Evolutionary conservation across 2,888 invertebrate genomes (phyloP), one percentile per base, ranked within the genome.

Genomic region (Sphaerophoria rueppellii): DNA sequence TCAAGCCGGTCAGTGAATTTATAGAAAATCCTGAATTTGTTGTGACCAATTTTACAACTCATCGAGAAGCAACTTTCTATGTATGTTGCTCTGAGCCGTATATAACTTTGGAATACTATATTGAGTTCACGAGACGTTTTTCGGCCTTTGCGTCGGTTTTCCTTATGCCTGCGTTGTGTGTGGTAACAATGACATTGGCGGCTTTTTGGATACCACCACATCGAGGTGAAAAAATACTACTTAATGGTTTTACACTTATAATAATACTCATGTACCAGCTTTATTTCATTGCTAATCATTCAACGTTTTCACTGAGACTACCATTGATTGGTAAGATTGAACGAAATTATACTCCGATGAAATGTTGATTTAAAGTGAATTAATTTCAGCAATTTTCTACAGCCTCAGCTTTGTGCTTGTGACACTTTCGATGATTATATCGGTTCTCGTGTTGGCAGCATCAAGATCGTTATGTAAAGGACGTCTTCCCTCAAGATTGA

Each of bases 151-250:
- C 91, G 76, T 92, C 93, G 1, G 90, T 94, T 11, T 92, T 94
- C 65, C 90, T 94, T 9, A 92, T 93, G 32, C 94, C 94, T 5
- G 93, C 94, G 1, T 65, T 90, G 93, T 94, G 93, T 58, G 92
- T 95, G 52, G 93, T 94, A 6, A 89, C 94, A 35, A 89, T 95
- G 88, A 94, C 93, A 0, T 89, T 95, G 76, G 89, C 93, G 34
- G 92, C 92, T 6, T 94, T 95, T 88, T 94, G 93, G 93, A 88
- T 95, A 58, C 94, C 94, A 6, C 93, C 94, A 0, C 92, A 93
- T 82, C 93, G 94, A 52, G 93, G 93, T 4, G 94, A 94, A 88
- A 95, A 94, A 89, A 91, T 95, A 35, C 90, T 93, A 16, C 87
- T 95, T 11, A 94, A 93, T 85, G 93, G 93, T 9, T 91, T 93